Conservation (phyloP, 2,888 invertebrate species). For the Chrysolina haemoptera region DNA sequence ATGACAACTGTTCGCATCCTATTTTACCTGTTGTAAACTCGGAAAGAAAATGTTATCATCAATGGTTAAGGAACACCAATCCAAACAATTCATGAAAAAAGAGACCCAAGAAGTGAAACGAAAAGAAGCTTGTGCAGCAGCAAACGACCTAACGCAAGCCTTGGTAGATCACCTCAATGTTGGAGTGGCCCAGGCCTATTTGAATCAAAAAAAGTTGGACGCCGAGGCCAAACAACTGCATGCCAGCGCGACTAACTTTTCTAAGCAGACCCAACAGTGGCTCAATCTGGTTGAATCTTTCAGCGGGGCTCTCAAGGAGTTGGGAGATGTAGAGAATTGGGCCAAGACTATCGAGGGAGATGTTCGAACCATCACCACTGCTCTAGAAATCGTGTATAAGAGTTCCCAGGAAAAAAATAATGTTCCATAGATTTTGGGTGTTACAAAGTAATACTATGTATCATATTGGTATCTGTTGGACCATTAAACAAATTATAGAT, state of each 20-base stretch:
- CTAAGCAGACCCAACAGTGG: constrained; percentile 98
- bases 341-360: constrained; percentile 96
- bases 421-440: not conserved
- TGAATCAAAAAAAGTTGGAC: constrained; percentile 97
- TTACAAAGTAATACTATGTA: too few species aligned
- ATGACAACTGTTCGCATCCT: too few species aligned
- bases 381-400: constrained; percentile 95
- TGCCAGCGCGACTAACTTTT: constrained; percentile 93
- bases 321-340: constrained; percentile 99
- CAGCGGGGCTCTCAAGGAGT: constrained; percentile 91
- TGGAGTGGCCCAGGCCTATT: constrained; percentile 97
- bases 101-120: constrained; percentile 92
- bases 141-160: constrained; percentile 92
- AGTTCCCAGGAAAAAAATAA: constrained; percentile 60
- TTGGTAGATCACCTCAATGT: constrained; percentile 98
- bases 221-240: constrained; percentile 97
- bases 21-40: not conserved
- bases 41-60: constrained; percentile 81
- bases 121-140: constrained; percentile 93
- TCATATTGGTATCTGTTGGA: too few species aligned
- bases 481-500: too few species aligned
- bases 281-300: constrained; percentile 91
- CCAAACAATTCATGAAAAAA: constrained; percentile 83
- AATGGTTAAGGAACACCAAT: constrained; percentile 90
- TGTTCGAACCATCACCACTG: constrained; percentile 92